Percentiles rank a stretch among this genome's conserved stretches.
Evolutionary conservation across 2,113 vertebrate species (phyloP).

Genomic region (Diphyllodes magnificus): DNA sequence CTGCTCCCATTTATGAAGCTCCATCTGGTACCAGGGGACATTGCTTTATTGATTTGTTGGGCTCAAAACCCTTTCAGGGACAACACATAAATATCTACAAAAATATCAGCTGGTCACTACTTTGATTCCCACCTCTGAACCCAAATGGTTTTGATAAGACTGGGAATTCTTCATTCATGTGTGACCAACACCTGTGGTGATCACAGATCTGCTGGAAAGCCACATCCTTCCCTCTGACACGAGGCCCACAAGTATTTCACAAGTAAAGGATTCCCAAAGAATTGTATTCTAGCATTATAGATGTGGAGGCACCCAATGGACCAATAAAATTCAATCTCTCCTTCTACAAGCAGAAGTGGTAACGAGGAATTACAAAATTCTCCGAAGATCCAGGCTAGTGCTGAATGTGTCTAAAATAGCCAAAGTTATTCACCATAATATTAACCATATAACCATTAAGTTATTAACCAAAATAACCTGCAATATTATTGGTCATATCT

Average conservation of each 20-base stretch:
- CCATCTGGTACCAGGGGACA: background rate
- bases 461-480: background rate
- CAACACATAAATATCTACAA: background rate
- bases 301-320: background rate
- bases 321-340: background rate
- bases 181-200: background rate
- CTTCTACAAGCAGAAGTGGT: background rate
- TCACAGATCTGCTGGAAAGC: background rate
- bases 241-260: background rate
- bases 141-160: background rate
- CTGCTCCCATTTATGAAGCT: background rate
- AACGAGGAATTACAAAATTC: background rate
- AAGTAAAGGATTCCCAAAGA: background rate
- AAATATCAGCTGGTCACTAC: background rate
- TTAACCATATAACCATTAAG: too few species aligned
- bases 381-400: background rate
- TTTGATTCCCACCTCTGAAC: background rate
- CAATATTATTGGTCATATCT: background rate
- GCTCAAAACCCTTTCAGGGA: background rate
- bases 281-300: too few species aligned
- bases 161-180: background rate
- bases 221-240: fast-evolving
- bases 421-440: background rate
- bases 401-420: background rate
- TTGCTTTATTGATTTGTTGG: background rate